Percentiles rank a stretch among this genome's conserved stretches.
These are phyloP conservation scores for Drosophila bipectinata DNA, from an alignment of 1,140 invertebrate genomes.

Conservation along the genomic window DNA sequence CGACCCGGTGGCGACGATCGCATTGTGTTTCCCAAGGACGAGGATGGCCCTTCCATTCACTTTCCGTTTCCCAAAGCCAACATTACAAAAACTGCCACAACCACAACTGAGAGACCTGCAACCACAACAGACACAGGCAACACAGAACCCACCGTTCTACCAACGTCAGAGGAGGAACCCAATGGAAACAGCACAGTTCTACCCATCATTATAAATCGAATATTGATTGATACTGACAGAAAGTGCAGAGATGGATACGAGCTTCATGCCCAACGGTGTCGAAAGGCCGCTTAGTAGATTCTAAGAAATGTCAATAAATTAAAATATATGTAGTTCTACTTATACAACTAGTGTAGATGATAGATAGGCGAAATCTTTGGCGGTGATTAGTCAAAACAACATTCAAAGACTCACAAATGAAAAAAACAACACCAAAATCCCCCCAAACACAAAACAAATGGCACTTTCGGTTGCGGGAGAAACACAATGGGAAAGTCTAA, in stretches of 20 bases:
- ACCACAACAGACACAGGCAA: neutral
- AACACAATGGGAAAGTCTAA: conserved; percentile 13
- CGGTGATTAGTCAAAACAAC: conserved; percentile 14
- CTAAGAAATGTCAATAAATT: conserved; percentile 36
- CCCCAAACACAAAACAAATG: neutral
- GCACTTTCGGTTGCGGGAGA: conserved; percentile 14
- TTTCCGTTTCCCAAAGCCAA: neutral
- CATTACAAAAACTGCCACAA: neutral
- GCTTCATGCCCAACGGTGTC: conserved; percentile 53
- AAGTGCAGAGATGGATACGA: conserved; percentile 40
- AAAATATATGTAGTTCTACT: conserved; percentile 5
- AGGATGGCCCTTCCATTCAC: neutral
- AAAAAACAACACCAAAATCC: conserved; percentile 9
- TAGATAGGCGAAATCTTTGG: conserved; percentile 1
- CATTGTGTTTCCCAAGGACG: conserved; percentile 58
- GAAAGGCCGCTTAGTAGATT: conserved; percentile 39
- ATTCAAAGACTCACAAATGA: neutral
- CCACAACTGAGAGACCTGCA: neutral
- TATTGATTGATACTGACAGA: conserved; percentile 47
- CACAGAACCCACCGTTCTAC: neutral
- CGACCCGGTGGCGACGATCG: conserved; percentile 39
- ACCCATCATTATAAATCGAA: conserved; percentile 52
- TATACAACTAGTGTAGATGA: conserved; percentile 11
- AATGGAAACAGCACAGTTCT: conserved; percentile 13
- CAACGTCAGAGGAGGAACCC: conserved; percentile 1